A percentile compares a stretch with the other conserved stretches of the same genome.
phyloP scores from a whole-genome alignment of 2,797 vertebrate species.

The Sebastes vulpes region DNA sequence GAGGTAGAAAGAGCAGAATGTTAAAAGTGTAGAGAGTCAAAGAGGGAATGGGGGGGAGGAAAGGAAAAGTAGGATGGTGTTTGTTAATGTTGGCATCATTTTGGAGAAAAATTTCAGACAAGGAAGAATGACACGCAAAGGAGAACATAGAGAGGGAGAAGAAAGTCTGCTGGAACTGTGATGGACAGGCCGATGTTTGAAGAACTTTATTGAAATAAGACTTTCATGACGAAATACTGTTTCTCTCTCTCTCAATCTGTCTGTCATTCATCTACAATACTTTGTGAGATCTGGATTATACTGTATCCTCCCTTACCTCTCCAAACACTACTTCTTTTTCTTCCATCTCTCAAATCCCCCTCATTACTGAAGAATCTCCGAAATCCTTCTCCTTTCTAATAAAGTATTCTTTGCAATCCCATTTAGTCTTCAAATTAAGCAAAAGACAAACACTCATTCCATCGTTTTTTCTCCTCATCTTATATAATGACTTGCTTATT shows the following conservation, averaged over 20 bases:
- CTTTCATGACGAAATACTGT: constrained; percentile 71
- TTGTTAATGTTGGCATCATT: constrained; percentile 28
- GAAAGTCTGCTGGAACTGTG: constrained; percentile 51
- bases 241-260: constrained; percentile 38
- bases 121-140: constrained; percentile 38
- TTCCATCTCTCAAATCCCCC: constrained; percentile 4
- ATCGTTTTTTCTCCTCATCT: neutral
- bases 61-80: neutral
- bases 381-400: constrained; percentile 32
- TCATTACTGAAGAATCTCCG: neutral
- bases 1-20: constrained; percentile 13
- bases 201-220: constrained; percentile 61
- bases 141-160: constrained; percentile 24
- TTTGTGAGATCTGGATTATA: constrained; percentile 25
- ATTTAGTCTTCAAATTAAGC: constrained; percentile 38
- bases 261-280: constrained; percentile 40
- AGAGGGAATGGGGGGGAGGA: neutral
- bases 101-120: constrained; percentile 19
- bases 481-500: constrained; percentile 17
- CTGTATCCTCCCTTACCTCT: neutral
- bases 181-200: constrained; percentile 66
- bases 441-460: constrained; percentile 7
- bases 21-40: constrained; percentile 33
- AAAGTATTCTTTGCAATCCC: constrained; percentile 12
- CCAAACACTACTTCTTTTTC: neutral